Evolutionary conservation across 2,797 vertebrate genomes (phyloP).

Genomic region (Sebastes vulpes): DNA sequence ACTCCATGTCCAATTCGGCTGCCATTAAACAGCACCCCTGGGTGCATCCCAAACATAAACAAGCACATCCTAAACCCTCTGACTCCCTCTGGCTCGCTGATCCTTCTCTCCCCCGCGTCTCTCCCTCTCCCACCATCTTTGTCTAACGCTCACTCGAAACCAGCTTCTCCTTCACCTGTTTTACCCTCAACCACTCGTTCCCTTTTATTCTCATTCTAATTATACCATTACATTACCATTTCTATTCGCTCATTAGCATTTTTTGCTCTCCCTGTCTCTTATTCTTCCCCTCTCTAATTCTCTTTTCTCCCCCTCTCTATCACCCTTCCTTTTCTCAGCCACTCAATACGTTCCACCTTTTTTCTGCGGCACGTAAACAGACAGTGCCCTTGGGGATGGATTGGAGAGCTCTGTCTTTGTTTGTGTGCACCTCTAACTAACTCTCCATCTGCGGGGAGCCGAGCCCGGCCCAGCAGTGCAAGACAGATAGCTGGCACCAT

Average conservation of each 20-base stretch:
- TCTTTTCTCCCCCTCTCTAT: slow-evolving; percentile 6
- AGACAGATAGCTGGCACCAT: slow-evolving; percentile 82
- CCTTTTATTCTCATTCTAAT: slow-evolving; percentile 81
- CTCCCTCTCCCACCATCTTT: slow-evolving; percentile 45
- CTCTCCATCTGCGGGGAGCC: slow-evolving; percentile 82
- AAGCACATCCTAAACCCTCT: slow-evolving; percentile 53
- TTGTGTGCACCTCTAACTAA: slow-evolving; percentile 83
- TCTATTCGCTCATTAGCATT: slow-evolving; percentile 81
- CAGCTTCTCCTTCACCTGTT: slow-evolving; percentile 76
- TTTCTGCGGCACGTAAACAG: slow-evolving; percentile 73
- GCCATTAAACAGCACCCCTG: slow-evolving; percentile 80
- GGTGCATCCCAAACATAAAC: slow-evolving; percentile 71
- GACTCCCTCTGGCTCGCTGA: not conserved
- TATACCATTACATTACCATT: slow-evolving; percentile 84
- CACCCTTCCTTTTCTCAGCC: slow-evolving; percentile 47
- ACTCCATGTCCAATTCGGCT: slow-evolving; percentile 68
- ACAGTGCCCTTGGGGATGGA: slow-evolving; percentile 79
- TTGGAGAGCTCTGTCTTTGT: slow-evolving; percentile 81
- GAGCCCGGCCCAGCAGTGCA: slow-evolving; percentile 77
- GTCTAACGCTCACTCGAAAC: slow-evolving; percentile 32
- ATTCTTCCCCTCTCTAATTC: slow-evolving; percentile 48
- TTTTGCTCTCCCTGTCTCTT: slow-evolving; percentile 55
- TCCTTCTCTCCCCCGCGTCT: slow-evolving; percentile 7
- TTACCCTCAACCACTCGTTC: slow-evolving; percentile 72
- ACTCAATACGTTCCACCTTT: slow-evolving; percentile 75